Evolutionary conservation across 2,797 vertebrate genomes (phyloP).

Genomic region (Dendrocincla tyrannina): DNA sequence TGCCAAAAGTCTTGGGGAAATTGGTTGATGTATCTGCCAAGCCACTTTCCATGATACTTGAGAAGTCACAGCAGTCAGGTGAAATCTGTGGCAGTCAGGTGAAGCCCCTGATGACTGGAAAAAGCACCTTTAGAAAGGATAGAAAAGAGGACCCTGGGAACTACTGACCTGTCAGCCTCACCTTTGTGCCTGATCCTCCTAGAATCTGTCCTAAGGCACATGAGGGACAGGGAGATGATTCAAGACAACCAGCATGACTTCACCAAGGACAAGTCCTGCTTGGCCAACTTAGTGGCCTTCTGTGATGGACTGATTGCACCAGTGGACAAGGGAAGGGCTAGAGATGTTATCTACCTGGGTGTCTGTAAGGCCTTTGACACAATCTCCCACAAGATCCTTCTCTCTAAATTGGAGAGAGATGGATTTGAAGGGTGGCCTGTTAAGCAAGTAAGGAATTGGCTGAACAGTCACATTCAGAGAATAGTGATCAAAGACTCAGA

Average conservation of each 20-base stretch:
- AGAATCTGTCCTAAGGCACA: not conserved
- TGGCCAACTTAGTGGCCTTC: not conserved
- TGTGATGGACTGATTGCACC: not conserved
- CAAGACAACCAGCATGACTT: fast-evolving
- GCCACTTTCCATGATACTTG: fast-evolving
- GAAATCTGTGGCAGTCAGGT: not conserved
- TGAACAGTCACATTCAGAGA: not conserved
- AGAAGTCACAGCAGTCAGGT: not conserved
- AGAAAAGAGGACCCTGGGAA: not conserved
- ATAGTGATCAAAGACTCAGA: not conserved
- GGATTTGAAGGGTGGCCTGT: not conserved
- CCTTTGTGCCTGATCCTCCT: not conserved
- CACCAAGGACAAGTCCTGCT: not conserved
- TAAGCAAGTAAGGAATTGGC: not conserved
- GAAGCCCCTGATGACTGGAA: not conserved
- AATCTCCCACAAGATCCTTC: not conserved
- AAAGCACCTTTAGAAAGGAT: not conserved
- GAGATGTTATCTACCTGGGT: not conserved
- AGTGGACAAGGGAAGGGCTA: not conserved
- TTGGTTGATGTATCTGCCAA: not conserved
- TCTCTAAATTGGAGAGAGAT: not conserved
- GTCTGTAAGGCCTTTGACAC: not conserved
- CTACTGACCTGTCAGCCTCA: not conserved
- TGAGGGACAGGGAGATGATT: not conserved
- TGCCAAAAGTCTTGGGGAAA: too few species aligned